Evolutionary conservation across 2,113 vertebrate genomes (phyloP), one percentile per base, ranked within the genome.

Genomic region (Gymnocephalus cernua): DNA sequence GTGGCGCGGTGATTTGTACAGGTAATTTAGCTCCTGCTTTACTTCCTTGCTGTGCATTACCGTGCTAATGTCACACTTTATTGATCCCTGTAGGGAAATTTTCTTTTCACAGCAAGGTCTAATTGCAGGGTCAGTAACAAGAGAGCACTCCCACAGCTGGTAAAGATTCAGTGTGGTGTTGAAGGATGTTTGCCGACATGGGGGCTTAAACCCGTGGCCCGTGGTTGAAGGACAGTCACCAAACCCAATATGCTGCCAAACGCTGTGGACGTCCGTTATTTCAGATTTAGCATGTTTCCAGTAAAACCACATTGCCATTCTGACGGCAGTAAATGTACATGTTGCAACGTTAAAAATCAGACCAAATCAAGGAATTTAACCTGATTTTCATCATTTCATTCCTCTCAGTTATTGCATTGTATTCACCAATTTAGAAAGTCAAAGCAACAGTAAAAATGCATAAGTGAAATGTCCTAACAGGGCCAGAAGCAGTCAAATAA

Each of bases 21-120:
- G 89, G 84, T 87, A 83, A 91, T 92, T 86, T 84, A 63, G 56
- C 83, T 83, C 85, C 6, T 67, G 81, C 83, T 83, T 75, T 79
- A 82, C 80, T 77, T 66, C 69, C 79, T 56, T 47, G 80, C 88
- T 87, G 86, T 83, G 87, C 92, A 93, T 93, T 90, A 88, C 77
- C 58, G 32, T 47, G 72, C 87, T 92, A 91, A 93, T 91, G 88
- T 91, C 90, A 88, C 83, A 81, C 16, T 73, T 84, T 91, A 93
- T 93, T 87, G 92, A 93, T 92, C 84, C 77, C 90, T n/a, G 66
- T 82, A 74, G 85, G 77, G 79, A 86, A 72, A 89, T 88, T 45
- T 59, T 87, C 90, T 86, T 79, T 75, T 86, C 80, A 41, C 80
- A 27, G 75, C 58, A 29, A 77, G 86, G 86, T 83, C 65, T 89